A percentile compares a stretch with the other conserved stretches of the same genome.
phyloP scores from a whole-genome alignment of 2,797 vertebrate genomes.

The Lepus townsendii region DNA sequence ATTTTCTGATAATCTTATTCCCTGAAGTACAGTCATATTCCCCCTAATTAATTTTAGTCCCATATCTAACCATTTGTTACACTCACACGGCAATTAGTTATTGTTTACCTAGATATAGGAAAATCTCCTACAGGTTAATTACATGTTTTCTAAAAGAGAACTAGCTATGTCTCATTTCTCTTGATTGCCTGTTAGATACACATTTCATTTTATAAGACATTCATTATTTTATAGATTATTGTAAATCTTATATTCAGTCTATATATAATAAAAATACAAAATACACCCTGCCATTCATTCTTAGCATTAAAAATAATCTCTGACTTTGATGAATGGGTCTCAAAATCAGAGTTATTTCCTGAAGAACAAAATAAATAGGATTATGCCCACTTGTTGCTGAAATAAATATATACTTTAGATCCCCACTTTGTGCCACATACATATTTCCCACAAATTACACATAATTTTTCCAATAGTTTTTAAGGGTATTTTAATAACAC shows the following conservation, averaged over 20 bases:
- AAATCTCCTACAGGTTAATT: slow-evolving; percentile 54
- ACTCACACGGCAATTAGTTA: slow-evolving; percentile 33
- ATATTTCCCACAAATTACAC: neutral
- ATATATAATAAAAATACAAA: slow-evolving; percentile 60
- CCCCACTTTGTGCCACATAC: neutral
- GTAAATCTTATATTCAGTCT: slow-evolving; percentile 49
- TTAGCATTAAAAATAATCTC: slow-evolving; percentile 20
- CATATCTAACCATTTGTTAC: slow-evolving; percentile 53
- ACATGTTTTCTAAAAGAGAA: slow-evolving; percentile 36
- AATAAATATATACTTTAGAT: neutral
- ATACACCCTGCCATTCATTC: neutral
- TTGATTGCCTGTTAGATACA: neutral
- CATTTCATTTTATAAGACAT: slow-evolving; percentile 53
- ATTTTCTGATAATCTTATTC: slow-evolving; percentile 47
- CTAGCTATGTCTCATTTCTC: slow-evolving; percentile 51
- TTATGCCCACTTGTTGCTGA: neutral
- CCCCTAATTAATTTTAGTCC: slow-evolving; percentile 56
- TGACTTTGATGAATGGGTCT: slow-evolving; percentile 15
- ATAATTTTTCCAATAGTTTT: neutral
- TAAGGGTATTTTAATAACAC: neutral
- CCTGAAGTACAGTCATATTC: slow-evolving; percentile 25
- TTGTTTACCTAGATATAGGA: slow-evolving; percentile 39
- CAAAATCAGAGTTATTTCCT: slow-evolving; percentile 23
- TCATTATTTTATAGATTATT: slow-evolving; percentile 63
- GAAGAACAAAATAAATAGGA: neutral